phyloP scores from a whole-genome alignment of 35 echinoderm and acorn worm species.

The Apostichopus californicus region DNA sequence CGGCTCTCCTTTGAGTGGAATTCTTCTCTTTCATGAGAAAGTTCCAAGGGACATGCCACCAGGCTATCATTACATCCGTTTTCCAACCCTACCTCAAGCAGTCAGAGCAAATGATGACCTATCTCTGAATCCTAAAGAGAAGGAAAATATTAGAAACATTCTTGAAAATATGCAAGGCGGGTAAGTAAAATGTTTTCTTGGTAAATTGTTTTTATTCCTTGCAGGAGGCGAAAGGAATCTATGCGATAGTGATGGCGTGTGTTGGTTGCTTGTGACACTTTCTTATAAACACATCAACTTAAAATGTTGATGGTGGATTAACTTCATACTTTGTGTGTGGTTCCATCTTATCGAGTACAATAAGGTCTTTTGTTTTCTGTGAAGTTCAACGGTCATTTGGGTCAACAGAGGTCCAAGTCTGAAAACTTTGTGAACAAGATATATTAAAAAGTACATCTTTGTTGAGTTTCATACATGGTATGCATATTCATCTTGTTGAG shows the following conservation, averaged over 20 bases:
- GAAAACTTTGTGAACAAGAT: no score
- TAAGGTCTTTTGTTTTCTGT: no score
- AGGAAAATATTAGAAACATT: neutral
- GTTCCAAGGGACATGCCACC: neutral
- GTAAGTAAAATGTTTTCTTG: neutral
- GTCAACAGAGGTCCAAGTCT: no score
- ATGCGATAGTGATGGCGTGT: neutral
- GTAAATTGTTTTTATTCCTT: neutral
- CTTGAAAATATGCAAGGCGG: conserved; percentile 19
- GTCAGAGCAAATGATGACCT: neutral
- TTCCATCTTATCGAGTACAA: no score
- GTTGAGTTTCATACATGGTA: no score
- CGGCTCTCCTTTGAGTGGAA: neutral
- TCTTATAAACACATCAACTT: no score
- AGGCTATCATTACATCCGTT: neutral
- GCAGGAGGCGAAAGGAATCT: no score
- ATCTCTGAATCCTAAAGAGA: neutral
- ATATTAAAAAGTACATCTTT: no score
- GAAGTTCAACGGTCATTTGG: no score
- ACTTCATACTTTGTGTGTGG: no score
- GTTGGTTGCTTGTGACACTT: neutral
- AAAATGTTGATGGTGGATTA: no score
- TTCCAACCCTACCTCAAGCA: neutral
- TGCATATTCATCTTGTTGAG: no score
- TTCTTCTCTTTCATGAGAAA: conserved; percentile 24